Evolutionary conservation across 2,797 vertebrate species (phyloP).

Genomic region (Sebastes iracundus): DNA sequence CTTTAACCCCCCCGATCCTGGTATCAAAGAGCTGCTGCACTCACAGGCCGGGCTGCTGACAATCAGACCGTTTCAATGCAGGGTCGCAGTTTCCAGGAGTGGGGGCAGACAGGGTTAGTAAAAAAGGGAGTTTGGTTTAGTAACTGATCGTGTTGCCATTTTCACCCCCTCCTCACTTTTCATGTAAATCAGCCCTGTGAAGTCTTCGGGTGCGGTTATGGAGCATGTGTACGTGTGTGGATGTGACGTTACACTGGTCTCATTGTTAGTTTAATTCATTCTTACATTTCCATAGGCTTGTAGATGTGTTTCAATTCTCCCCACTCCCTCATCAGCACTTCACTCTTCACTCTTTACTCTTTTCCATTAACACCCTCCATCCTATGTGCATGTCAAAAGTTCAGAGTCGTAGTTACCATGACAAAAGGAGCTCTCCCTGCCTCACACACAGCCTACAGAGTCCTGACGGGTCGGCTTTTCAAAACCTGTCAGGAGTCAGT

Average conservation of each 20-base stretch:
- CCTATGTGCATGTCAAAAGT: conserved; percentile 61
- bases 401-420: conserved; percentile 68
- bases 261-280: conserved; percentile 27
- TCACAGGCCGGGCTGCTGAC: conserved; percentile 61
- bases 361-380: conserved; percentile 21
- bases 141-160: conserved; percentile 58
- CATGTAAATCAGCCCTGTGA: conserved; percentile 52
- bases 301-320: conserved; percentile 17
- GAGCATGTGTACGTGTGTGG: conserved; percentile 23
- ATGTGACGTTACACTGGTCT: conserved; percentile 35
- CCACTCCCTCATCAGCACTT: conserved; percentile 17
- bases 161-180: conserved; percentile 30
- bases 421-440: conserved; percentile 59
- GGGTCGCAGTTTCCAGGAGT: conserved; percentile 48
- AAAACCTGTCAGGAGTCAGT: conserved; percentile 35
- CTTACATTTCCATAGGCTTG: neutral
- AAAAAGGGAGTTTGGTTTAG: conserved; percentile 45
- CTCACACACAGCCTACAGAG: conserved; percentile 21
- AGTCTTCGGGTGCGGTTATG: conserved; percentile 17
- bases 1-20: conserved; percentile 15
- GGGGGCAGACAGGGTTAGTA: conserved; percentile 50
- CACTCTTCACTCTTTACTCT: neutral
- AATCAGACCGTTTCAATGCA: conserved; percentile 73
- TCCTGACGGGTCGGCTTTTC: conserved; percentile 35
- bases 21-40: conserved; percentile 68